Evolutionary conservation across 2,113 vertebrate species (phyloP).

Genomic region (Lagenorhynchus albirostris): DNA sequence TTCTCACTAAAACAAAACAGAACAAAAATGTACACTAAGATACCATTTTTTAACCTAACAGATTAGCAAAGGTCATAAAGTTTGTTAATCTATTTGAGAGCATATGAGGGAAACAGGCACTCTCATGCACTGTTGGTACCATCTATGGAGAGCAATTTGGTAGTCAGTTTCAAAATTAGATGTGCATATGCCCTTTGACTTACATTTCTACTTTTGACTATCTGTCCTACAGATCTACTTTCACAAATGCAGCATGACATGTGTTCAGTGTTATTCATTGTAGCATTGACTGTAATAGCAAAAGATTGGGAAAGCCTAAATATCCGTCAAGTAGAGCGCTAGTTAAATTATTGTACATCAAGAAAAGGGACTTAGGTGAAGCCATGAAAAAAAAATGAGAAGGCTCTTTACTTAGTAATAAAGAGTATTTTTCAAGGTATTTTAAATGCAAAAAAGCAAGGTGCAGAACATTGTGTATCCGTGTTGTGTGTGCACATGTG

Average conservation of each 20-base stretch:
- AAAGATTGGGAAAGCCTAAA: conserved; percentile 11
- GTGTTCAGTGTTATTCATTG: background rate
- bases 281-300: background rate
- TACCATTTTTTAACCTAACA: background rate
- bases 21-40: background rate
- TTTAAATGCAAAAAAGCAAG: background rate
- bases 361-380: background rate
- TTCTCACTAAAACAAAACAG: background rate
- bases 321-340: background rate
- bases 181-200: background rate
- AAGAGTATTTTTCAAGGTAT: background rate
- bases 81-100: background rate
- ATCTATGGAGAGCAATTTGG: background rate
- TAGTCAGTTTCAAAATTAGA: background rate
- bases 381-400: background rate
- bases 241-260: background rate
- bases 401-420: background rate
- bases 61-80: background rate
- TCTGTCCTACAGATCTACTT: background rate
- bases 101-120: background rate
- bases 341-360: background rate
- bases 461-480: background rate
- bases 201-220: background rate
- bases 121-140: background rate
- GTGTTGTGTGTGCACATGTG: background rate